These are phyloP conservation scores for Chouioia cunea DNA, from an alignment of 2,888 invertebrate genomes.

Conservation along the genomic window DNA sequence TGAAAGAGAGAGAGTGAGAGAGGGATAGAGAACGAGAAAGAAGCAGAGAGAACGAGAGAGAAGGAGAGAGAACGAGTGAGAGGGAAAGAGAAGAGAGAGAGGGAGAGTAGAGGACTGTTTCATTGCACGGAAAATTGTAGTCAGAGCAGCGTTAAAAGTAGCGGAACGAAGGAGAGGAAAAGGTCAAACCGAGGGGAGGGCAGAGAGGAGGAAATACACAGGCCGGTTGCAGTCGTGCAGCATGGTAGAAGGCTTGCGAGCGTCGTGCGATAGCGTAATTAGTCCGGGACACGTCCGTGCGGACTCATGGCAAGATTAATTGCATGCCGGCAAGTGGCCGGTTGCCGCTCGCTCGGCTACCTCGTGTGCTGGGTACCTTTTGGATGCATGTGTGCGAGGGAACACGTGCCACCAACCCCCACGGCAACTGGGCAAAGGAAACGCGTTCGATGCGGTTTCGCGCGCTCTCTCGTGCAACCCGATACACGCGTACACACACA, in stretches of 20 bases:
- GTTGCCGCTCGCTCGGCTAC: background rate
- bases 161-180: no score
- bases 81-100: no score
- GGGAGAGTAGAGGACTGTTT: no score
- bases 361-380: background rate
- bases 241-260: background rate
- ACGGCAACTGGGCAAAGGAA: background rate
- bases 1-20: no score
- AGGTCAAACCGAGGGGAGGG: no score
- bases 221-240: no score
- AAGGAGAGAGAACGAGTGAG: no score
- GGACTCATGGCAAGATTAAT: slow-evolving; percentile 56
- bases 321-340: slow-evolving; percentile 43
- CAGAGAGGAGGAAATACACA: background rate
- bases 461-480: slow-evolving; percentile 7
- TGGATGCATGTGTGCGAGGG: background rate
- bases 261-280: slow-evolving; percentile 52
- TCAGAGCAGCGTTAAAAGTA: no score
- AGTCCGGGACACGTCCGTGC: slow-evolving; percentile 53
- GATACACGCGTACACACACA: slow-evolving; percentile 5
- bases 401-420: slow-evolving; percentile 13
- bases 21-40: no score
- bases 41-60: no score
- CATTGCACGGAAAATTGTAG: no score
- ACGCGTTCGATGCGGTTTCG: slow-evolving; percentile 5